phyloP scores from a whole-genome alignment of 2,113 vertebrate genomes.

The Corythornis cristatus region DNA sequence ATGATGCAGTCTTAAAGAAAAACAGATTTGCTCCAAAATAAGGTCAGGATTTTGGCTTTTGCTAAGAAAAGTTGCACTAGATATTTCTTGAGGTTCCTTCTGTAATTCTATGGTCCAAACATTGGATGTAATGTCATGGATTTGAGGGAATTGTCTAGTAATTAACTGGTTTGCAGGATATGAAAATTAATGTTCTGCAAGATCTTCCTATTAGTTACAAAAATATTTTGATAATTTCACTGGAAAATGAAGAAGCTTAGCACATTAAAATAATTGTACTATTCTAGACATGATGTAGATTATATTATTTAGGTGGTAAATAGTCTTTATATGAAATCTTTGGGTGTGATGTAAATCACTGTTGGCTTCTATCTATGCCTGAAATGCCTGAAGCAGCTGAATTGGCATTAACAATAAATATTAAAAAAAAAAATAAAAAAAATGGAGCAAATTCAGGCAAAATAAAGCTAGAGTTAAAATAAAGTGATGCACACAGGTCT shows the following conservation, averaged over 20 bases:
- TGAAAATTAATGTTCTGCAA: background rate
- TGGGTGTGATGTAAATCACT: background rate
- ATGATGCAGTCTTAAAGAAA: background rate
- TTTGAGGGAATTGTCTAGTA: background rate
- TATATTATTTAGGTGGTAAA: background rate
- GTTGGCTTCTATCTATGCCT: background rate
- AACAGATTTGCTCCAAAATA: background rate
- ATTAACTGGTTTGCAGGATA: background rate
- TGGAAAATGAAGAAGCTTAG: background rate
- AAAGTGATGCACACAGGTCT: background rate
- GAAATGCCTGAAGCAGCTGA: background rate
- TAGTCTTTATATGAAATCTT: background rate
- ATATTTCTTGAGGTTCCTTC: background rate
- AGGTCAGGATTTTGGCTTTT: background rate
- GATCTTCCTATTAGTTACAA: background rate
- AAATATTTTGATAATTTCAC: background rate
- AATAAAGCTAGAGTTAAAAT: background rate
- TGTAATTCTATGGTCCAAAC: background rate
- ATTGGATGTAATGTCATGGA: background rate
- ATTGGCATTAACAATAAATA: background rate
- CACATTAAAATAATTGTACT: background rate
- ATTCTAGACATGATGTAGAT: background rate
- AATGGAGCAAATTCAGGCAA: background rate
- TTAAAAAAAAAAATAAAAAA: background rate
- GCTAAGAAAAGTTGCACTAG: background rate